phyloP scores from a whole-genome alignment of 2,797 vertebrate species.

The Discoglossus pictus region DNA sequence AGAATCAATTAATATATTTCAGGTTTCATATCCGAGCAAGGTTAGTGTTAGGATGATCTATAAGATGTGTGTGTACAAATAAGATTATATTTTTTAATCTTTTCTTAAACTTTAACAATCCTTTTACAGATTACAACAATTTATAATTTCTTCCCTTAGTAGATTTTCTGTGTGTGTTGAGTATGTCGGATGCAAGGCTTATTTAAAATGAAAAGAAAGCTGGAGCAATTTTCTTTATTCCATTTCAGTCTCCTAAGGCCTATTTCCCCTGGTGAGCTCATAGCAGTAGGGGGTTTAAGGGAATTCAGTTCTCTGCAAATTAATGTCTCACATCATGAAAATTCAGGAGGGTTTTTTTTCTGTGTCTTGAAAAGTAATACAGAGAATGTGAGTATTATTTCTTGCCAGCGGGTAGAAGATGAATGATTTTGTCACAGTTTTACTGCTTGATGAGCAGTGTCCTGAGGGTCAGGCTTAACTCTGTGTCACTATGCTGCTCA shows the following conservation, averaged over 20 bases:
- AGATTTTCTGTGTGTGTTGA: slow-evolving; percentile 66
- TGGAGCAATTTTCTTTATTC: slow-evolving; percentile 84
- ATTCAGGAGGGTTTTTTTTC: slow-evolving; percentile 75
- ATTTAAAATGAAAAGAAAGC: slow-evolving; percentile 86
- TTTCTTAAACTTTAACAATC: slow-evolving; percentile 30
- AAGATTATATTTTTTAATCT: background rate
- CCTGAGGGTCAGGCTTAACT: slow-evolving; percentile 87
- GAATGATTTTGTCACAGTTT: slow-evolving; percentile 87
- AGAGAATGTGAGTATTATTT: slow-evolving; percentile 84
- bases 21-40: no score
- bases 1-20: no score
- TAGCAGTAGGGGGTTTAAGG: slow-evolving; percentile 82
- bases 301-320: slow-evolving; percentile 85
- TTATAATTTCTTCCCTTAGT: slow-evolving; percentile 67
- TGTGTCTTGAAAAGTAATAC: slow-evolving; percentile 83
- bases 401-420: slow-evolving; percentile 86
- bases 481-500: slow-evolving; percentile 87
- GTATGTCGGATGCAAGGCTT: slow-evolving; percentile 79
- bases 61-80: background rate
- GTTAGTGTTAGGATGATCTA: no score
- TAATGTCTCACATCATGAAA: slow-evolving; percentile 86
- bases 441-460: slow-evolving; percentile 87
- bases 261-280: slow-evolving; percentile 81
- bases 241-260: slow-evolving; percentile 83
- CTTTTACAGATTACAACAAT: slow-evolving; percentile 19